Evolutionary conservation across 2,113 vertebrate genomes (phyloP).

Genomic region (Psittacula cyanocephala): DNA sequence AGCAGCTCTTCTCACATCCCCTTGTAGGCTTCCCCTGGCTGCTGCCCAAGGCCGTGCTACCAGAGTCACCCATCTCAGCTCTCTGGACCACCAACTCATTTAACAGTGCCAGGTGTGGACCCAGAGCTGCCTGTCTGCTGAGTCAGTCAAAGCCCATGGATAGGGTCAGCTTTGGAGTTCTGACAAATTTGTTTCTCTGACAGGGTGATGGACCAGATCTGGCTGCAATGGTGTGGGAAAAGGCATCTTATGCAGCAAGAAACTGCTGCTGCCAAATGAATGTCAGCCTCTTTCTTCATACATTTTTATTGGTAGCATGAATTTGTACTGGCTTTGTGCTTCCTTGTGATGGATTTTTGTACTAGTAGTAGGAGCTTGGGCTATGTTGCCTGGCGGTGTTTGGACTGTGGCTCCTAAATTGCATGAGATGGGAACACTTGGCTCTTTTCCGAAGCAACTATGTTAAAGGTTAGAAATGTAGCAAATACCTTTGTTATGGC

Average conservation of each 20-base stretch:
- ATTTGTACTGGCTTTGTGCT: not conserved
- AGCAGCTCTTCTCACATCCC: not conserved
- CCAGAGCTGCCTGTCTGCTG: not conserved
- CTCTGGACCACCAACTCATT: not conserved
- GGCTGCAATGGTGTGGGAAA: not conserved
- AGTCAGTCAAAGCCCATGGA: accelerated
- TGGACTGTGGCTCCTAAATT: not conserved
- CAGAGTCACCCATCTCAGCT: not conserved
- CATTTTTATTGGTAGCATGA: not conserved
- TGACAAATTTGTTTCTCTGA: not conserved
- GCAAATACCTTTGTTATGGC: not conserved
- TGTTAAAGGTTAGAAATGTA: not conserved
- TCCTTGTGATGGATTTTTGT: not conserved
- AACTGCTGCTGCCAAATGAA: not conserved
- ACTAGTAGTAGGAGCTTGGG: not conserved
- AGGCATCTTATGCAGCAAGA: not conserved
- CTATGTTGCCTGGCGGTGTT: not conserved
- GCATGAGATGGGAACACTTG: not conserved
- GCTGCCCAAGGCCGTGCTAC: not conserved
- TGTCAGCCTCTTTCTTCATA: not conserved
- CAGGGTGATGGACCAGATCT: not conserved
- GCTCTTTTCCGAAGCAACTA: not conserved
- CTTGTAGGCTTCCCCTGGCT: not conserved
- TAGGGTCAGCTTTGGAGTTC: not conserved
- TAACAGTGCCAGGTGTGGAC: too few relatives aligned